Percentiles rank a stretch among this genome's conserved stretches.
Evolutionary conservation across 2,888 invertebrate species (phyloP).

Genomic region (Drosophila kanekoi): DNA sequence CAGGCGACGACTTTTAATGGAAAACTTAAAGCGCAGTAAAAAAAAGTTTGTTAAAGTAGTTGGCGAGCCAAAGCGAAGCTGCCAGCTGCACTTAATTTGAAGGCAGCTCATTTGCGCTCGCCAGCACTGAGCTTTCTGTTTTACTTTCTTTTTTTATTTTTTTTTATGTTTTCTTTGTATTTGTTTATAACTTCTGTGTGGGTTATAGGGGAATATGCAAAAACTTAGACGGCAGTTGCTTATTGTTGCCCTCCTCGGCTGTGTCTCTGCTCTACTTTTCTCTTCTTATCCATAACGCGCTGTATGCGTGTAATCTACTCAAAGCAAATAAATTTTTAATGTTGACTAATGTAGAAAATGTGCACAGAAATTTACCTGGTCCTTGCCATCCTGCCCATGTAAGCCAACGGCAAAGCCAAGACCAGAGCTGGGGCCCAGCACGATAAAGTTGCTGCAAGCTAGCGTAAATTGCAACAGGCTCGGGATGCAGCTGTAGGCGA

Average conservation of each 20-base stretch:
- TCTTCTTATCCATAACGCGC: slow-evolving; percentile 19
- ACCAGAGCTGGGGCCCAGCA: slow-evolving; percentile 6
- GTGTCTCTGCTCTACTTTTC: neutral
- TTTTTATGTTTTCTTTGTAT: slow-evolving; percentile 15
- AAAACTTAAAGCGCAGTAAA: slow-evolving; percentile 65
- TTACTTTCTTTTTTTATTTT: slow-evolving; percentile 4
- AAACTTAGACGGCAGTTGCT: slow-evolving; percentile 38
- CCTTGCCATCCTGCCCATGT: slow-evolving; percentile 19
- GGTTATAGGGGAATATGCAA: slow-evolving; percentile 52
- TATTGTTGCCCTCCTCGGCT: slow-evolving; percentile 17
- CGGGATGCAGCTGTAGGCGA: slow-evolving; percentile 33
- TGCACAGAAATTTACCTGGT: slow-evolving; percentile 67
- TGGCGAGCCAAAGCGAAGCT: slow-evolving; percentile 56
- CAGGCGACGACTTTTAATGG: slow-evolving; percentile 34
- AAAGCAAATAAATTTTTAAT: slow-evolving; percentile 77
- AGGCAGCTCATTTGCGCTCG: slow-evolving; percentile 69
- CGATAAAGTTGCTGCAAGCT: slow-evolving; percentile 23
- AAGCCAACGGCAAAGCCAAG: slow-evolving; percentile 16
- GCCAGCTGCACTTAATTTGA: slow-evolving; percentile 77
- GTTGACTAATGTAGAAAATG: slow-evolving; percentile 76
- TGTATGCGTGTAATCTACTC: slow-evolving; percentile 73
- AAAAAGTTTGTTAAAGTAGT: slow-evolving; percentile 67
- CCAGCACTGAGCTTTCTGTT: slow-evolving; percentile 19
- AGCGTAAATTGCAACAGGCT: slow-evolving; percentile 51
- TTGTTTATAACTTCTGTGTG: slow-evolving; percentile 18